These are phyloP conservation scores for Neosalanx taihuensis DNA, from an alignment of 2,797 vertebrate genomes.

Conservation along the genomic window DNA sequence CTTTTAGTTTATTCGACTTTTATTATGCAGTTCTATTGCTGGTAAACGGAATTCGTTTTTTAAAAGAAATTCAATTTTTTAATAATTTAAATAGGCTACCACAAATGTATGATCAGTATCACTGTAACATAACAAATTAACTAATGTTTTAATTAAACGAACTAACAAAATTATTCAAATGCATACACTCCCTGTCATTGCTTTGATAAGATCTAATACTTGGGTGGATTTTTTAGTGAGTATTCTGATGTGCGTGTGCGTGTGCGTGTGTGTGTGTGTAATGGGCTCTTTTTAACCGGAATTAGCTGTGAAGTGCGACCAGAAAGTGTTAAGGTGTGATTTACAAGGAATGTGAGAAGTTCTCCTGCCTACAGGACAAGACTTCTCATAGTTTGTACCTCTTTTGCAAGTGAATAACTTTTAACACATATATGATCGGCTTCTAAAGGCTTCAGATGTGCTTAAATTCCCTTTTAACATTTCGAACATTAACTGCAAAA, in stretches of 20 bases:
- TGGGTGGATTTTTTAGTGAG: neutral
- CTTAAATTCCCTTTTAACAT: slow-evolving; percentile 48
- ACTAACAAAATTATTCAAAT: neutral
- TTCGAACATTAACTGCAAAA: slow-evolving; percentile 3
- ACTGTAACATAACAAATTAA: neutral
- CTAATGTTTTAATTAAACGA: neutral
- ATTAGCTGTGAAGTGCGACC: slow-evolving; percentile 82
- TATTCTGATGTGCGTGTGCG: neutral
- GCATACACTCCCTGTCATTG: too few relatives aligned
- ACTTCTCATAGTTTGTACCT: slow-evolving; percentile 81
- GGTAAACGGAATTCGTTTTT: neutral
- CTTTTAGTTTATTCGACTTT: neutral
- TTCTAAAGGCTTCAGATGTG: slow-evolving; percentile 56
- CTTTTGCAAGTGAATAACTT: slow-evolving; percentile 76
- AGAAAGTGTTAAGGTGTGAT: slow-evolving; percentile 76
- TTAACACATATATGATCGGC: slow-evolving; percentile 57
- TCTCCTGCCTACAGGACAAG: slow-evolving; percentile 61
- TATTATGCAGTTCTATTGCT: neutral
- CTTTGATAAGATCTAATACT: neutral
- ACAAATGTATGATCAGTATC: neutral
- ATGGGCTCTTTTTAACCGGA: slow-evolving; percentile 76
- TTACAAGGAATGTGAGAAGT: slow-evolving; percentile 67
- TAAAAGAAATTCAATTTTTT: neutral
- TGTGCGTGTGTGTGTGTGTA: slow-evolving; percentile 10
- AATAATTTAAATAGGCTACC: neutral